Evolutionary conservation across 2,888 invertebrate genomes (phyloP).

Genomic region (Entomobrya proxima): DNA sequence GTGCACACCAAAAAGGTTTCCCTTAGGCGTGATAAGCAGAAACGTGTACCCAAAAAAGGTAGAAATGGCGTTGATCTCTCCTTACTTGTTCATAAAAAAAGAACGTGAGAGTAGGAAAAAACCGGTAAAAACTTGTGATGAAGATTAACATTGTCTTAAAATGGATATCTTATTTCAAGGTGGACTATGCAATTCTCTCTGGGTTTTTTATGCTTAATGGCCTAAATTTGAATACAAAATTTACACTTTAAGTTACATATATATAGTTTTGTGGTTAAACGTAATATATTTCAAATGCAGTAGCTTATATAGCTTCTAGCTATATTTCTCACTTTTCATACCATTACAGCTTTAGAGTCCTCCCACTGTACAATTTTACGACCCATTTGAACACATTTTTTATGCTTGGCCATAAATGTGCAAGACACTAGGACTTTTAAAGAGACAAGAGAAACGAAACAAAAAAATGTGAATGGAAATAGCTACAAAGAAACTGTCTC

Average conservation of each 20-base stretch:
- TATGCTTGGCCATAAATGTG: conserved; percentile 36
- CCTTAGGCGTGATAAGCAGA: conserved; percentile 62
- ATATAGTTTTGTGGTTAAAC: too few species aligned
- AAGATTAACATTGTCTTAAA: too few species aligned
- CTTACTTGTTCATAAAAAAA: background rate
- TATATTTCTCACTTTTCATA: conserved; percentile 7
- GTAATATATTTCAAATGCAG: too few species aligned
- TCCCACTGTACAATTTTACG: conserved; percentile 62
- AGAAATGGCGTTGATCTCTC: background rate
- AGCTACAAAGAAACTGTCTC: too few species aligned
- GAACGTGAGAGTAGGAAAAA: background rate
- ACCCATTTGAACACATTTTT: conserved; percentile 61
- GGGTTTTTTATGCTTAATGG: too few species aligned
- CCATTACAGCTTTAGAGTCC: background rate
- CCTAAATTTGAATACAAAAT: too few species aligned
- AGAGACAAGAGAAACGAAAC: background rate
- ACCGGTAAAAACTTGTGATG: too few species aligned
- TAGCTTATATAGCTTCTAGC: too few species aligned
- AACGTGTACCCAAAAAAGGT: conserved; percentile 21
- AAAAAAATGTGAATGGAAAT: too few species aligned
- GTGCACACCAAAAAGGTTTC: conserved; percentile 50
- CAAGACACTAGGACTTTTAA: background rate
- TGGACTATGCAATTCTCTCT: too few species aligned
- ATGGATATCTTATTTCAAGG: too few species aligned
- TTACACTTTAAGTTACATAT: too few species aligned